Conservation (phyloP, 2,113 vertebrate genomes). For the Cephalophus harveyi region DNA sequence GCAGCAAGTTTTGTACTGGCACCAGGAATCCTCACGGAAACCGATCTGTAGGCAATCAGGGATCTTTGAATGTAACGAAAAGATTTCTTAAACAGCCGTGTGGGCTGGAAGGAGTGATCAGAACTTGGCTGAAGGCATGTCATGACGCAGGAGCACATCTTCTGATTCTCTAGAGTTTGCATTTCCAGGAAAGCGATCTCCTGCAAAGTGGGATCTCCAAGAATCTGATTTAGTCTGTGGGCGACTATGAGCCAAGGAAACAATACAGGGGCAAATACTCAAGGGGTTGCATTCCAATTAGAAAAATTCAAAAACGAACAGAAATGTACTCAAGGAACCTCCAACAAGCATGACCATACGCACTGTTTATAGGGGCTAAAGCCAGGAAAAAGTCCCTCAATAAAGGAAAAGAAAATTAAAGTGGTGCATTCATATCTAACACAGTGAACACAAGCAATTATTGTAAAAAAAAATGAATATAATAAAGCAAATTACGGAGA, state of each 20-base stretch:
- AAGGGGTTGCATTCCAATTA: conserved; percentile 28
- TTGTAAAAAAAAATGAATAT: not conserved
- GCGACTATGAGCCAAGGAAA: not conserved
- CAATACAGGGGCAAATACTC: not conserved
- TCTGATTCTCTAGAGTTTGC: not conserved
- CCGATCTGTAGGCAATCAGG: not conserved
- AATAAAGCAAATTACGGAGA: not conserved
- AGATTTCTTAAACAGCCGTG: not conserved
- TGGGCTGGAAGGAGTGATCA: not conserved
- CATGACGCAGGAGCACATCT: not conserved
- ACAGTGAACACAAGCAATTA: not conserved
- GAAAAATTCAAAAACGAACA: conserved; percentile 12
- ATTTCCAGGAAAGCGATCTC: not conserved
- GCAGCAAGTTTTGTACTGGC: not conserved
- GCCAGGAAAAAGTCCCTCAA: not conserved
- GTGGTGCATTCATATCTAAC: not conserved
- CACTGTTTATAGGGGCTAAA: not conserved
- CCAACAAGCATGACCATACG: conserved; percentile 1
- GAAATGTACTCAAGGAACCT: not conserved
- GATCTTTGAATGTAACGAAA: not conserved
- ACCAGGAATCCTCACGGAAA: not conserved
- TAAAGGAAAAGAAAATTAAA: not conserved
- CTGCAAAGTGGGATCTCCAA: not conserved
- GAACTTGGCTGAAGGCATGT: not conserved
- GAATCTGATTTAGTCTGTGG: not conserved